phyloP scores from a whole-genome alignment of 1,140 invertebrate genomes.

The Conus ventricosus region DNA sequence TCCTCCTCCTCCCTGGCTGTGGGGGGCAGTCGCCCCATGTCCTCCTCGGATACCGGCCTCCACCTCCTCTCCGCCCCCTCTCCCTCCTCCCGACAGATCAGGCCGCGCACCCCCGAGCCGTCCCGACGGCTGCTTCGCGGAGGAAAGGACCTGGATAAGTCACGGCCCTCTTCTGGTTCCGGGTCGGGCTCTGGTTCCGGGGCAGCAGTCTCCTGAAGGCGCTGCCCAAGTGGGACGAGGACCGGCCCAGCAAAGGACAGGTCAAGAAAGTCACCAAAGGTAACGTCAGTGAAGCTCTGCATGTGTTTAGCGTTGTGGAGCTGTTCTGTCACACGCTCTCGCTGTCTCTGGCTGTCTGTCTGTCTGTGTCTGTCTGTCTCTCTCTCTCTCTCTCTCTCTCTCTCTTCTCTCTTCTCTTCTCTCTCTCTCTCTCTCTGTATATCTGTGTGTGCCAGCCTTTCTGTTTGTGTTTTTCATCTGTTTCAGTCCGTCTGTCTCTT shows the following conservation, averaged over 20 bases:
- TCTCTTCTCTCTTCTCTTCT: neutral
- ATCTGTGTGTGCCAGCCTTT: neutral
- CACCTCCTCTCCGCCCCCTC: neutral
- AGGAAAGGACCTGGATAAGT: neutral
- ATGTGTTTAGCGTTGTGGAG: neutral
- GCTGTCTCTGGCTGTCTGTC: neutral
- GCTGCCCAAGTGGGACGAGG: neutral
- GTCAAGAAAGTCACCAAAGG: constrained; percentile 1
- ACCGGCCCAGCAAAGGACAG: neutral
- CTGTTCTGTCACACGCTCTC: neutral
- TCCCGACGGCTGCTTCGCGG: neutral
- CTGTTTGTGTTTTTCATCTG: neutral
- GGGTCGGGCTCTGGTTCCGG: neutral
- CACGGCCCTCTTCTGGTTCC: neutral
- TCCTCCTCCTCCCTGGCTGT: neutral
- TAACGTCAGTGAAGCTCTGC: neutral
- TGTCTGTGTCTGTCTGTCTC: neutral
- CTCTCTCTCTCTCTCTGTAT: neutral
- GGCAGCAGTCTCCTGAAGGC: neutral
- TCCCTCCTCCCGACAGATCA: neutral
- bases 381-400: neutral
- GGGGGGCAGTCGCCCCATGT: neutral
- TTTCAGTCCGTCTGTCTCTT: neutral
- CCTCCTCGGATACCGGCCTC: neutral
- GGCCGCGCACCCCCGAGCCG: neutral